Evolutionary conservation across 2,888 invertebrate genomes (phyloP).

Genomic region (Eucera pruinosa): DNA sequence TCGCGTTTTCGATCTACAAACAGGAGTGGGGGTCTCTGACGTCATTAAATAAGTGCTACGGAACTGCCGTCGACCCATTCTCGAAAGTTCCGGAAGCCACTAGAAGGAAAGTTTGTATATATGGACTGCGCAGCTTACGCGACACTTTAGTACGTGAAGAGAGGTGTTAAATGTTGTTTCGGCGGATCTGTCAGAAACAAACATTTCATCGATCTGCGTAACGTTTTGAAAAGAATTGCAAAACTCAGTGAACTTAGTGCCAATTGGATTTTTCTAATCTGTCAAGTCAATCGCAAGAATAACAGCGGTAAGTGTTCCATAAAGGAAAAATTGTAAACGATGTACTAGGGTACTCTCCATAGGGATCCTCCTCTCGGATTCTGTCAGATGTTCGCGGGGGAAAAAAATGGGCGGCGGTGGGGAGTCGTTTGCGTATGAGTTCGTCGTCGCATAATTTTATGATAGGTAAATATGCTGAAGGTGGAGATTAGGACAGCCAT

Average conservation of each 20-base stretch:
- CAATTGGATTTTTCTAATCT: constrained; percentile 43
- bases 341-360: too few species aligned
- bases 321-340: constrained; percentile 12
- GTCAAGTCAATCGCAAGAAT: constrained; percentile 12
- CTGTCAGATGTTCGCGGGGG: constrained; percentile 41
- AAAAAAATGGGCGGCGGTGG: constrained; percentile 23
- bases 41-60: constrained; percentile 69
- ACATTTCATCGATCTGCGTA: constrained; percentile 20
- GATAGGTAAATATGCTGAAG: constrained; percentile 5
- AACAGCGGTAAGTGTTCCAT: constrained; percentile 49
- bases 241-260: constrained; percentile 56
- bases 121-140: constrained; percentile 86
- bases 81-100: constrained; percentile 89
- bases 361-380: not conserved
- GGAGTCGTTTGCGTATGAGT: not conserved
- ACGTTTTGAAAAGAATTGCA: not conserved
- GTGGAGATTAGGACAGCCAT: constrained; percentile 17
- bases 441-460: constrained; percentile 20
- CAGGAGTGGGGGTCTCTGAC: constrained; percentile 53
- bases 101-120: constrained; percentile 87
- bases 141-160: constrained; percentile 82
- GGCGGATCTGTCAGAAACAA: constrained; percentile 50
- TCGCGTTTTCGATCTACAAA: constrained; percentile 36
- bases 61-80: constrained; percentile 83
- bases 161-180: constrained; percentile 67